phyloP scores from a whole-genome alignment of 1,140 invertebrate species.

The Drosophila lowei region DNA sequence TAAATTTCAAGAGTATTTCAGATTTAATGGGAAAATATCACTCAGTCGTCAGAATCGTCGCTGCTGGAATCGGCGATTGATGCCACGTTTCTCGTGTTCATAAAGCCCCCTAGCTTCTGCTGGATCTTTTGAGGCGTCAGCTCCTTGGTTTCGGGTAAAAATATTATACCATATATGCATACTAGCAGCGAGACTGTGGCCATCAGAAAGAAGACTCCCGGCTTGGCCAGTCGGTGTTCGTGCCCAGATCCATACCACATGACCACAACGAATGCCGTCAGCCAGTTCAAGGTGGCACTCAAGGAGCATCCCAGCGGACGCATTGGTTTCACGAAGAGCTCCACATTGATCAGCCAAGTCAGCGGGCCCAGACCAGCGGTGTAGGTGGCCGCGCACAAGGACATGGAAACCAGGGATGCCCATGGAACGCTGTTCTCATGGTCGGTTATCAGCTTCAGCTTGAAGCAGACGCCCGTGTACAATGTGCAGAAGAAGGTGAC shows the following conservation, averaged over 20 bases:
- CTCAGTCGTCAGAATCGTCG: slow-evolving; percentile 4
- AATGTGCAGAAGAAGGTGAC: not conserved
- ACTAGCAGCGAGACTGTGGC: slow-evolving; percentile 3
- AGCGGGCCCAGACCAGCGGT: slow-evolving; percentile 23
- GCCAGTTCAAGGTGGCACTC: slow-evolving; percentile 8
- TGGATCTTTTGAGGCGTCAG: slow-evolving; percentile 3
- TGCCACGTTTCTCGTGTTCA: not conserved
- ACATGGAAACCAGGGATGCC: not conserved
- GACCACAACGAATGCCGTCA: slow-evolving; percentile 4
- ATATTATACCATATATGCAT: slow-evolving; percentile 9
- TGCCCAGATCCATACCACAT: slow-evolving; percentile 18
- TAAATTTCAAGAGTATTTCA: too few species aligned
- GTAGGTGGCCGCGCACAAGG: not conserved
- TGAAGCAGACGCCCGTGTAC: not conserved
- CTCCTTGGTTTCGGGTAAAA: slow-evolving; percentile 40
- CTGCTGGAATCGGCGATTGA: not conserved
- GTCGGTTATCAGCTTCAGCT: not conserved
- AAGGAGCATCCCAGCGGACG: slow-evolving; percentile 15
- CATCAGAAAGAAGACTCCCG: slow-evolving; percentile 20
- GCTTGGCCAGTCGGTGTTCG: not conserved
- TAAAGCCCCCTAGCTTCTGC: not conserved
- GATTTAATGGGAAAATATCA: not conserved
- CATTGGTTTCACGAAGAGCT: slow-evolving; percentile 6
- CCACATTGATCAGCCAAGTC: slow-evolving; percentile 32
- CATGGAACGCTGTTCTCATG: not conserved